Percentiles rank a stretch among this genome's conserved stretches.
Conservation (phyloP, 2,888 invertebrate genomes). For the Pristionchus arcanus region DNA sequence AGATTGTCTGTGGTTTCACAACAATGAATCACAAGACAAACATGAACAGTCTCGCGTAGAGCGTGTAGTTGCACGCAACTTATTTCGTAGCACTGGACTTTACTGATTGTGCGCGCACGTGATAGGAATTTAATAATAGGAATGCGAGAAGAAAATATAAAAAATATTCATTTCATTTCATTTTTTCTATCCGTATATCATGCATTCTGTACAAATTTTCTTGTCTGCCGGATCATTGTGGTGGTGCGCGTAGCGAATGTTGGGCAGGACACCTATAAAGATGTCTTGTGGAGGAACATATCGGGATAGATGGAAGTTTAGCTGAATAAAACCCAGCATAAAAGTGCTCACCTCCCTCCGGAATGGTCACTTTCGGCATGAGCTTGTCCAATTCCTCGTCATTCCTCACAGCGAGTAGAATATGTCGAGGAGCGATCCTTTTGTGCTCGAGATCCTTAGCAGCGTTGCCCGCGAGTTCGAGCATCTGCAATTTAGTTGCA, state of each 20-base stretch:
- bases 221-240: not conserved
- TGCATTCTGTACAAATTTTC: not conserved
- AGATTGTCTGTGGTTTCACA: not conserved
- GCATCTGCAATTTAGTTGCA: not conserved
- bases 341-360: conserved; percentile 5
- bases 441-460: not conserved
- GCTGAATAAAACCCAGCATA: too few species aligned
- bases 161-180: not conserved
- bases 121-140: too few species aligned
- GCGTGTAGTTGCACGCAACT: not conserved
- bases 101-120: too few species aligned
- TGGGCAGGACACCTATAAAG: not conserved
- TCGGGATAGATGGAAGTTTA: too few species aligned
- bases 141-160: not conserved
- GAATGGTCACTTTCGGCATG: not conserved
- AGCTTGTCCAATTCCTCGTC: conserved; percentile 41
- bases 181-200: not conserved
- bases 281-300: not conserved
- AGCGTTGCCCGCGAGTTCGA: conserved; percentile 39
- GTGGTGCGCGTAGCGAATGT: not conserved
- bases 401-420: conserved; percentile 8
- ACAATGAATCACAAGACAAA: not conserved
- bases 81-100: not conserved
- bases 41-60: not conserved
- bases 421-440: conserved; percentile 10